A percentile compares a stretch with the other conserved stretches of the same genome.
These are phyloP conservation scores for Drosophila niveifrons DNA, from an alignment of 2,888 invertebrate genomes.

Conservation along the genomic window DNA sequence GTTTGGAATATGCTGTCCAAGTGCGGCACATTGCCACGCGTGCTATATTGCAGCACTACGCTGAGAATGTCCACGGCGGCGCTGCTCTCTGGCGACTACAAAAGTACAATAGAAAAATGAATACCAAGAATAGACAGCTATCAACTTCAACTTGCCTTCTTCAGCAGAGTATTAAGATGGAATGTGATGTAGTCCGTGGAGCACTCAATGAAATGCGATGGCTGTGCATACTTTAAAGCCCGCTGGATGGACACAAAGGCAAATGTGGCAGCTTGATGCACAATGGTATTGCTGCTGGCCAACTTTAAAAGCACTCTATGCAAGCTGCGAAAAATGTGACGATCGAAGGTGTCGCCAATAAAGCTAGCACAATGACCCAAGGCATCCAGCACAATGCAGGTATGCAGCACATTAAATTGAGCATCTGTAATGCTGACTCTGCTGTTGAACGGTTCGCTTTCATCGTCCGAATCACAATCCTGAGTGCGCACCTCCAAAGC, in stretches of 20 bases:
- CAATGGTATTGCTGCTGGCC: constrained; percentile 88
- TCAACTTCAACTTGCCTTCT: constrained; percentile 85
- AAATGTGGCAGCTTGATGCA: constrained; percentile 88
- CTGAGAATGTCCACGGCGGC: constrained; percentile 90
- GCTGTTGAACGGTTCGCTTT: constrained; percentile 51
- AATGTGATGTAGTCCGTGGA: constrained; percentile 92
- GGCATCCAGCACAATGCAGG: constrained; percentile 90
- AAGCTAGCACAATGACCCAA: constrained; percentile 88
- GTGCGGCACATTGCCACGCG: constrained; percentile 88
- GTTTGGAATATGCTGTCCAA: constrained; percentile 90
- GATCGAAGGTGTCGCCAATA: constrained; percentile 87
- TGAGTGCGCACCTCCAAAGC: constrained; percentile 83
- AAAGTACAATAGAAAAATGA: background rate
- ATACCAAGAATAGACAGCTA: background rate
- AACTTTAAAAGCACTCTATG: constrained; percentile 90
- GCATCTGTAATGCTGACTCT: constrained; percentile 85
- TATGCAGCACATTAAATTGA: constrained; percentile 88
- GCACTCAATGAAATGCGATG: constrained; percentile 88
- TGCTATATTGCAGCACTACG: constrained; percentile 90
- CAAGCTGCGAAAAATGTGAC: constrained; percentile 88
- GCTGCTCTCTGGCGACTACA: constrained; percentile 86
- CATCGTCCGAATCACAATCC: constrained; percentile 83
- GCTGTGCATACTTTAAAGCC: constrained; percentile 87
- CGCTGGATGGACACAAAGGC: constrained; percentile 87
- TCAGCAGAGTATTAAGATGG: constrained; percentile 89